phyloP scores from a whole-genome alignment of 2,888 invertebrate genomes.

The Tipula helvola region DNA sequence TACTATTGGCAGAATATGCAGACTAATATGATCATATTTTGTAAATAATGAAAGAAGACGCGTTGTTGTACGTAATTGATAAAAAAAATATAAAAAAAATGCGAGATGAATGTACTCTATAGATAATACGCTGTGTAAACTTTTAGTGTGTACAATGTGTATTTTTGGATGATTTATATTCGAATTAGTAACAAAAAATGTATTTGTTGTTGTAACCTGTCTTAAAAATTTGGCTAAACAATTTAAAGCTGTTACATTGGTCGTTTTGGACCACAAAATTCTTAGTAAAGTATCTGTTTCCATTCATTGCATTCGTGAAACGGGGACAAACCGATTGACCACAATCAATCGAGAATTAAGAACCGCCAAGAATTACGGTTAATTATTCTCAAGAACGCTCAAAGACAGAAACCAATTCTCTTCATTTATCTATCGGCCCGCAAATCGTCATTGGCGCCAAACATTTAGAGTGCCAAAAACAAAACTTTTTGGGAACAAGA shows the following conservation, averaged over 20 bases:
- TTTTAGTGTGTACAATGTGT: not conserved
- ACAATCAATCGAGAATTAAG: no score
- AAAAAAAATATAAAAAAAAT: not conserved
- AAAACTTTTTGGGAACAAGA: no score
- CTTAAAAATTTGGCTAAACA: not conserved
- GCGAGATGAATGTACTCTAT: not conserved
- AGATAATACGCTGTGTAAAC: not conserved
- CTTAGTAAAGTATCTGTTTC: no score
- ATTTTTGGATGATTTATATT: not conserved
- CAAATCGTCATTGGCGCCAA: no score
- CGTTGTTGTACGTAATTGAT: not conserved
- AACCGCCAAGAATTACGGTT: no score
- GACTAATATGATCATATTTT: not conserved
- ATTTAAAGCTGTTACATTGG: not conserved
- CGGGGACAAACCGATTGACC: no score
- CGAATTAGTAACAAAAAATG: not conserved
- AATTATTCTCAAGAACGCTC: no score
- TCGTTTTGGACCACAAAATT: no score
- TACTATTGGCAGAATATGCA: not conserved
- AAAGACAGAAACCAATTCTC: no score
- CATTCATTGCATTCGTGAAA: no score
- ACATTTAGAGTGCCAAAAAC: no score
- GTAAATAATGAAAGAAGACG: not conserved
- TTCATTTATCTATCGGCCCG: no score
- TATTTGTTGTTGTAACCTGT: not conserved